phyloP scores from a whole-genome alignment of 2,113 vertebrate genomes.

The Gasterosteus nipponicus region DNA sequence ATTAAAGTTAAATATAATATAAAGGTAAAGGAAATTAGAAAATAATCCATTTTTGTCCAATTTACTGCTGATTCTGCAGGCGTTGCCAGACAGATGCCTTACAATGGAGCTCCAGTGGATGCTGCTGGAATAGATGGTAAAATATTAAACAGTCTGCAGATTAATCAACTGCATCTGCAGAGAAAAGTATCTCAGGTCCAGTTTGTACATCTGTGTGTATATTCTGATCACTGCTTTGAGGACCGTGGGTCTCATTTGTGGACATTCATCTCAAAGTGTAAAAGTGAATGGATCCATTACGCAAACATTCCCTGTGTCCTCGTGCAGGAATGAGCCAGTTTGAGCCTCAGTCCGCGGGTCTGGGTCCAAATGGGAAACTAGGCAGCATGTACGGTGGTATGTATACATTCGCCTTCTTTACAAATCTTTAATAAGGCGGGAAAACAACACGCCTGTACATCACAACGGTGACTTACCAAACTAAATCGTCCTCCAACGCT shows the following conservation, averaged over 20 bases:
- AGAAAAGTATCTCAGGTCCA: background rate
- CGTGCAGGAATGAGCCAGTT: conserved; percentile 64
- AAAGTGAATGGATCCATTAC: background rate
- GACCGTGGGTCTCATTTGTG: background rate
- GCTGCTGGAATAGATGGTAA: conserved; percentile 73
- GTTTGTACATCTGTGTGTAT: background rate
- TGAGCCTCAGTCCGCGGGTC: conserved; percentile 57
- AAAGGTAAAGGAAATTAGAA: background rate
- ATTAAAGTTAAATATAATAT: background rate
- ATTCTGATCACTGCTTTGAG: background rate
- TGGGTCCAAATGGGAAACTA: conserved; percentile 60
- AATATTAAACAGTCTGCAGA: background rate
- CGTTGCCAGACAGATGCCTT: conserved; percentile 51
- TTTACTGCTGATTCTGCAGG: conserved; percentile 35
- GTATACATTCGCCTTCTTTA: background rate
- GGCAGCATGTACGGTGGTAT: conserved; percentile 54
- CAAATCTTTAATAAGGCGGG: background rate
- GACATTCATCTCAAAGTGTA: background rate
- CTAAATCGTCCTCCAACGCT: conserved; percentile 4
- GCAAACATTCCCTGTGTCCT: conserved; percentile 1
- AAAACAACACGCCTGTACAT: background rate
- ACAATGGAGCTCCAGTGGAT: conserved; percentile 61
- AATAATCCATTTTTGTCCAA: background rate
- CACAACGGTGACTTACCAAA: background rate
- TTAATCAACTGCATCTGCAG: background rate